These are phyloP conservation scores for Apotomis turbidana DNA, from an alignment of 2,888 invertebrate genomes.

Conservation along the genomic window DNA sequence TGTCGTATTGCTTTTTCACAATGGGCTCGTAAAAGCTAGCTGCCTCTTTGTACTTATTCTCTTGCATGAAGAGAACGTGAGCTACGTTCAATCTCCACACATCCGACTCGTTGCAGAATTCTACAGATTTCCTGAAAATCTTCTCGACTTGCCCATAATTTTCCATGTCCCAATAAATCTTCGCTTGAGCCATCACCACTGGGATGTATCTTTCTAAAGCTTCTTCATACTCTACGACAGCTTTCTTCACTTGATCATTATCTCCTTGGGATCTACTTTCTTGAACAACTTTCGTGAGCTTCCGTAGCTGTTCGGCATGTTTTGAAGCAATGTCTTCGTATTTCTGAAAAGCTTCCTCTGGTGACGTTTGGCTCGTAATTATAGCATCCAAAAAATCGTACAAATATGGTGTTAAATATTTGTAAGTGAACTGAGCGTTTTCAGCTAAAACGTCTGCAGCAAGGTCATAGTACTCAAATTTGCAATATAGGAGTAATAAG, in stretches of 20 bases:
- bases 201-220: constrained; percentile 96
- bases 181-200: constrained; percentile 99
- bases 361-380: constrained; percentile 98
- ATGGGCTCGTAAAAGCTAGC: constrained; percentile 99
- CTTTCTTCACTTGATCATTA: constrained; percentile 94
- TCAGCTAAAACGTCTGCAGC: constrained; percentile 99
- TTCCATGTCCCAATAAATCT: constrained; percentile 98
- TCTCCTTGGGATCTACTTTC: constrained; percentile 95
- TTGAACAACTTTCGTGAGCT: constrained; percentile 96
- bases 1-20: constrained; percentile 96
- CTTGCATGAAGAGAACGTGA: constrained; percentile 99
- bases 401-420: constrained; percentile 96
- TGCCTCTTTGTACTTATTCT: constrained; percentile 98
- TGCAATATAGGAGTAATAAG: constrained; percentile 96
- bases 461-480: constrained; percentile 98
- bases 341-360: constrained; percentile 97
- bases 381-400: constrained; percentile 98
- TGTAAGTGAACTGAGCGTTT: constrained; percentile 97
- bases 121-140: constrained; percentile 97
- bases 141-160: constrained; percentile 98
- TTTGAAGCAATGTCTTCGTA: constrained; percentile 97
- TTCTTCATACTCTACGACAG: constrained; percentile 96
- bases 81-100: constrained; percentile 99
- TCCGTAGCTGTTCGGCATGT: constrained; percentile 94
- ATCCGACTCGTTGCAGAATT: constrained; percentile 99